Evolutionary conservation across 2,888 invertebrate genomes (phyloP).

Genomic region (Ornithoptera alexandrae): DNA sequence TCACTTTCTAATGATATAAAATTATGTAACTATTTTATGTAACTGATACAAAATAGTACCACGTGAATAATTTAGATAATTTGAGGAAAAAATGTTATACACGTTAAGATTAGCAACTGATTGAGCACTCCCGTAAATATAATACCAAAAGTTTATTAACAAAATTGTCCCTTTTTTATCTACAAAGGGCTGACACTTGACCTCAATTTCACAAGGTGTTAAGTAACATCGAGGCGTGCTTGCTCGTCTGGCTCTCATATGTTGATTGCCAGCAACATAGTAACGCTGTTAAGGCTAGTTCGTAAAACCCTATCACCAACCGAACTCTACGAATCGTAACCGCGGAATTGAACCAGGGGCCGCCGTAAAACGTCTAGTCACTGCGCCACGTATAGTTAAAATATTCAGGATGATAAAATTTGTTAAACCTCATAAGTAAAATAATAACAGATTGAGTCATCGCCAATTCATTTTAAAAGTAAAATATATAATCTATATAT

Average conservation of each 20-base stretch:
- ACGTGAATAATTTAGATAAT: neutral
- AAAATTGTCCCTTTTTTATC: neutral
- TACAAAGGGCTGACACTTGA: neutral
- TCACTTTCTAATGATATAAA: neutral
- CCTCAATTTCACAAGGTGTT: too few species aligned
- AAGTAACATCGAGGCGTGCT: too few species aligned
- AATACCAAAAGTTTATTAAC: neutral
- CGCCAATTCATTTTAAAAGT: slow-evolving; percentile 27
- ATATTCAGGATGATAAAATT: neutral
- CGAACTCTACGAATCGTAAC: neutral
- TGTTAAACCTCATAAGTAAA: slow-evolving; percentile 7
- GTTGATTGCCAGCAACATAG: too few species aligned
- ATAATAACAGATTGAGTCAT: slow-evolving; percentile 19
- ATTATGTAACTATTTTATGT: neutral
- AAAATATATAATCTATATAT: slow-evolving; percentile 34
- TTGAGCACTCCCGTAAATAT: slow-evolving; percentile 7
- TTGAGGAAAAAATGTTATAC: slow-evolving; percentile 2
- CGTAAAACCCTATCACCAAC: neutral
- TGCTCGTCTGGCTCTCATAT: too few species aligned
- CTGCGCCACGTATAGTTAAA: neutral
- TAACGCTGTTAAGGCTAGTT: too few species aligned
- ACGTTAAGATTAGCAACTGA: slow-evolving; percentile 5
- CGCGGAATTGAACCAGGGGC: too few species aligned
- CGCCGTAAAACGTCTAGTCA: neutral
- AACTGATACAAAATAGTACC: slow-evolving; percentile 18